Evolutionary conservation across 2,797 vertebrate species (phyloP), one percentile per base, ranked within the genome.

Genomic region (Oreonectes daqikongensis): DNA sequence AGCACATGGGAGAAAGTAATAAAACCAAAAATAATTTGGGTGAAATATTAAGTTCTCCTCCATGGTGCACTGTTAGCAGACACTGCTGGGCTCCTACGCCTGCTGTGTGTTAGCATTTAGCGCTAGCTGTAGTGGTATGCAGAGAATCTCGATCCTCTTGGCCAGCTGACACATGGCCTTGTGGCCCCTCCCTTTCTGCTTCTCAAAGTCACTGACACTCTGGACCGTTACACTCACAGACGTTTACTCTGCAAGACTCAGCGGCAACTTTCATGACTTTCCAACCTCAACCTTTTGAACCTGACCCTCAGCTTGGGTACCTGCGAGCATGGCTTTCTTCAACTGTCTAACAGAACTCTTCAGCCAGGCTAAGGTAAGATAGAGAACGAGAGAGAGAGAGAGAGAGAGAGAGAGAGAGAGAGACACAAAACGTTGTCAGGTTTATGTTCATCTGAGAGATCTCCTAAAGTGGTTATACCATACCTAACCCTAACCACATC

Each of bases 361-460:
- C 69, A 67, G 28, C 46, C 80, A 59, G 61, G 77, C 72, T 10
- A 84, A 80, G 79, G 81, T 81, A 80, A 82, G 80, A 77, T 24
- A 71, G 50, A 18, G 68, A 22, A 18, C 32, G 48, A 22, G 30
- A 14, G 24, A n/a, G 42, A 30, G 26, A 72, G 46, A 22, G n/a
- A 82, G 80, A 77, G 35, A 71, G 50, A 18, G 68, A 22, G 10
- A 20, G 48, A 22, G 30, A 14, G 24, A n/a, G 42, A 30, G 26
- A 72, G 46, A 22, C n/a, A n/a, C n/a, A n/a, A n/a, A n/a, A n/a
- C 18, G 46, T 20, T 26, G 22, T 7, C 20, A 20, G 1, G 40
- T 22, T 40, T 44, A 7, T 22, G 18, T 9, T 74, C 26, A 22
- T 65, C 3, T 28, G 24, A 42, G 48, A 66, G 22, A n/a, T 24